Evolutionary conservation across 2,888 invertebrate species (phyloP).

Genomic region (Kuschelorhynchus macadamiae): DNA sequence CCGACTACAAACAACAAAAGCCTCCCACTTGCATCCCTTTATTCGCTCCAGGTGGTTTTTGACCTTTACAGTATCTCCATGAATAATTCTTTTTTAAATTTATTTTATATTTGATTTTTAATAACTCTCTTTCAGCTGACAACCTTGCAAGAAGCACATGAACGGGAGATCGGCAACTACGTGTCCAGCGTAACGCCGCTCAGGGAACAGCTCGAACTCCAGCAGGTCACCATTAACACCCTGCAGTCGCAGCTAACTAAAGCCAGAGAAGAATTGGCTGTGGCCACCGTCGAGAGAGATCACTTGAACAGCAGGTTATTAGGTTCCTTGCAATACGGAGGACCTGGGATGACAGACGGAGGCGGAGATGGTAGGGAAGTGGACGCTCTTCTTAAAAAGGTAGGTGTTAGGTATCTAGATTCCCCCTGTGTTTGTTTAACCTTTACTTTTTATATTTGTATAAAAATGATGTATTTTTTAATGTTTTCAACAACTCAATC

Average conservation of each 20-base stretch:
- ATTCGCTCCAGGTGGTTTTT: no score
- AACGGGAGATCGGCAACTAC: constrained; percentile 79
- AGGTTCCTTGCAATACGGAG: constrained; percentile 47
- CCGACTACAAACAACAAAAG: no score
- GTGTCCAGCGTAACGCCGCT: constrained; percentile 74
- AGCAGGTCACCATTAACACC: constrained; percentile 72
- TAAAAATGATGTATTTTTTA: no score
- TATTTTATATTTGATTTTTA: no score
- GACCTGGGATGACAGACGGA: constrained; percentile 4
- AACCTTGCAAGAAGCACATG: constrained; percentile 81
- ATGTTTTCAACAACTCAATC: no score
- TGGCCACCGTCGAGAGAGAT: constrained; percentile 72
- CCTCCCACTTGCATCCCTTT: no score
- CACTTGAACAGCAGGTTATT: constrained; percentile 68
- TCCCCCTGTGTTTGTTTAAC: neutral
- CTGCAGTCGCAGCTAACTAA: constrained; percentile 64
- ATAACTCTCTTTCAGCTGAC: constrained; percentile 82
- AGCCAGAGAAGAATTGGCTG: constrained; percentile 70
- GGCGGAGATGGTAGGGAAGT: constrained; percentile 51
- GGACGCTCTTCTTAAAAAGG: constrained; percentile 61
- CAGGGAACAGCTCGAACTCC: constrained; percentile 74
- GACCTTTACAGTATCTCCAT: no score
- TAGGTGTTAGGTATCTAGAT: constrained; percentile 36
- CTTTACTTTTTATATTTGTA: constrained; percentile 8
- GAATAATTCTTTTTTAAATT: no score